Conservation (phyloP, 2,113 vertebrate genomes). For the Pachyramphus minor region DNA sequence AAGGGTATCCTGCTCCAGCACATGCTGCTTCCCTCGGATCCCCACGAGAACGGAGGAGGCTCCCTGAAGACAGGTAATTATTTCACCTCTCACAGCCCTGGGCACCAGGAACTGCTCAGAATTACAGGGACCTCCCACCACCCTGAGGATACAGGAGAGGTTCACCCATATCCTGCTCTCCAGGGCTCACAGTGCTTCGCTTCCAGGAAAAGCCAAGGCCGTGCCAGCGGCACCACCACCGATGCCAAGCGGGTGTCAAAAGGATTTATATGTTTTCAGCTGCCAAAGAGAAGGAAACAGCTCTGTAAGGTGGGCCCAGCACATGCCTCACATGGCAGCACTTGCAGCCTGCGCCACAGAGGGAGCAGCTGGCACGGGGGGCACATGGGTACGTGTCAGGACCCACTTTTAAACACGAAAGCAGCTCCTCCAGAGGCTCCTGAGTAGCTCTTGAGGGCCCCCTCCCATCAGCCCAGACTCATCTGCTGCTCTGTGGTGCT, state of each 20-base stretch:
- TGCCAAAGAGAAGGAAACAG: neutral
- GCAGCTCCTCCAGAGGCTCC: neutral
- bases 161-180: neutral
- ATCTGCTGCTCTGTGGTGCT: neutral
- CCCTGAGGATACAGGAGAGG: neutral
- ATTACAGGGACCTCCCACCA: neutral
- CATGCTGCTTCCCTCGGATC: rapidly evolving
- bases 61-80: neutral
- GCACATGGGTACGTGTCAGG: rapidly evolving
- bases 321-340: rapidly evolving
- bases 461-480: neutral
- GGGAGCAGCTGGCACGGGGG: neutral
- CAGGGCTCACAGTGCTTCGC: neutral
- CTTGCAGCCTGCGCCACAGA: neutral
- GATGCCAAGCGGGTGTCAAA: neutral
- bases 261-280: neutral
- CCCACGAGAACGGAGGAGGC: neutral
- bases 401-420: neutral
- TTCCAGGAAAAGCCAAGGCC: neutral
- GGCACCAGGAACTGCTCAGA: neutral
- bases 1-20: neutral
- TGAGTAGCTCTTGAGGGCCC: neutral
- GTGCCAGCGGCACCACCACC: rapidly evolving
- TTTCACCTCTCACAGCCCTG: neutral
- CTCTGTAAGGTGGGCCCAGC: neutral